These are phyloP conservation scores for Cataglyphis rosenhaueri DNA, from an alignment of 2,888 invertebrate species.

Conservation along the genomic window DNA sequence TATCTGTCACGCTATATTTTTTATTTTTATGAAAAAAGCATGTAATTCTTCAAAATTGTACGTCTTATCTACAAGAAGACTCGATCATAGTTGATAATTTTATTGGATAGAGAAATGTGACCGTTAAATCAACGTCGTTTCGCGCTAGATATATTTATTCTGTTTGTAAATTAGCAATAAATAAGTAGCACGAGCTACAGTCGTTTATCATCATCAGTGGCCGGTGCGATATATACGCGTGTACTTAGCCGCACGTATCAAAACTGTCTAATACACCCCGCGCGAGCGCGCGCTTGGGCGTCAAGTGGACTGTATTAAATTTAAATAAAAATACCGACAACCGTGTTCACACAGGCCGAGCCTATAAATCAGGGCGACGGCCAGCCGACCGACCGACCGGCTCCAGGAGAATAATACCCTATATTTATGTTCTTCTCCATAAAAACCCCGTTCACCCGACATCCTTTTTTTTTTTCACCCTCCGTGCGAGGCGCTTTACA, in stretches of 20 bases:
- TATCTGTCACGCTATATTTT: not conserved
- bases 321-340: constrained; percentile 85
- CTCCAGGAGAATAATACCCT: constrained; percentile 83
- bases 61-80: no score
- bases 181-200: constrained; percentile 33
- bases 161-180: constrained; percentile 48
- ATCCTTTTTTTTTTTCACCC: constrained; percentile 66
- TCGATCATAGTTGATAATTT: constrained; percentile 12
- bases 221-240: constrained; percentile 43
- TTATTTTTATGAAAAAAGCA: not conserved
- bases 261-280: constrained; percentile 79
- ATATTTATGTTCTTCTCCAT: constrained; percentile 83
- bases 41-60: not conserved
- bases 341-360: constrained; percentile 83
- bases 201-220: constrained; percentile 73
- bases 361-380: constrained; percentile 84
- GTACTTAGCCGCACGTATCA: constrained; percentile 68
- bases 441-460: constrained; percentile 73
- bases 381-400: constrained; percentile 81
- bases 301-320: constrained; percentile 84
- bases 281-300: constrained; percentile 65
- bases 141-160: not conserved
- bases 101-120: constrained; percentile 21
- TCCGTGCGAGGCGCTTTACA: constrained; percentile 62
- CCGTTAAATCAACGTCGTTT: constrained; percentile 37